A percentile compares a stretch with the other conserved stretches of the same genome.
Evolutionary conservation across 2,888 invertebrate species (phyloP).

Genomic region (Beris morrisii): DNA sequence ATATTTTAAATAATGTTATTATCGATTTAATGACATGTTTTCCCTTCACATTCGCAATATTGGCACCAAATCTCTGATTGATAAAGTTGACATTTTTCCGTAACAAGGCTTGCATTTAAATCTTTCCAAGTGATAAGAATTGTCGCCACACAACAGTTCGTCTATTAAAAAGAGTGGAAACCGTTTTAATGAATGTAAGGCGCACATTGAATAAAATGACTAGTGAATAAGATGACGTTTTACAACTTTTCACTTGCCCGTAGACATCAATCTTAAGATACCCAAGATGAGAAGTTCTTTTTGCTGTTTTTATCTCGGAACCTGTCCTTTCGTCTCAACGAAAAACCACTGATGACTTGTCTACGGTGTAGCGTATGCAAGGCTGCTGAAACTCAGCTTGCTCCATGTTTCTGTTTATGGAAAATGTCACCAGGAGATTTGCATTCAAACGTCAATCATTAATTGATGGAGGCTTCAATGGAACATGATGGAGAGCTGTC

Average conservation of each 20-base stretch:
- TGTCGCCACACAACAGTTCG: neutral
- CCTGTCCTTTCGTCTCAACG: conserved; percentile 2
- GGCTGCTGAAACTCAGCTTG: too few relatives aligned
- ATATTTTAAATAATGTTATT: too few relatives aligned
- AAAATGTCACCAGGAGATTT: conserved; percentile 31
- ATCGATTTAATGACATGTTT: conserved; percentile 13
- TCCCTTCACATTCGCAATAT: conserved; percentile 17
- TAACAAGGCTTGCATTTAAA: conserved; percentile 13
- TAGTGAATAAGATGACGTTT: conserved; percentile 30
- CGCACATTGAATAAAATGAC: neutral
- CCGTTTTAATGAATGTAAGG: conserved; percentile 6
- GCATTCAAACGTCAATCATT: conserved; percentile 34
- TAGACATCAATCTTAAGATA: conserved; percentile 25
- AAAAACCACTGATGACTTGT: too few relatives aligned
- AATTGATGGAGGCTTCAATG: conserved; percentile 19
- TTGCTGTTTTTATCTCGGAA: conserved; percentile 17
- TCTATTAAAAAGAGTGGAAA: neutral
- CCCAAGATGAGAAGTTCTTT: conserved; percentile 20
- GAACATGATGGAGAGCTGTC: conserved; percentile 30
- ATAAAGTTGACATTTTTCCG: conserved; percentile 19
- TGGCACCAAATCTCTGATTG: neutral
- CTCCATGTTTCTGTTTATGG: conserved; percentile 27
- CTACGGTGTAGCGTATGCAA: too few relatives aligned
- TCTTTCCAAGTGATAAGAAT: conserved; percentile 13
- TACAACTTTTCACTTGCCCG: conserved; percentile 32